A percentile compares a stretch with the other conserved stretches of the same genome.
phyloP scores from a whole-genome alignment of 2,888 invertebrate species.

The Ormia ochracea region DNA sequence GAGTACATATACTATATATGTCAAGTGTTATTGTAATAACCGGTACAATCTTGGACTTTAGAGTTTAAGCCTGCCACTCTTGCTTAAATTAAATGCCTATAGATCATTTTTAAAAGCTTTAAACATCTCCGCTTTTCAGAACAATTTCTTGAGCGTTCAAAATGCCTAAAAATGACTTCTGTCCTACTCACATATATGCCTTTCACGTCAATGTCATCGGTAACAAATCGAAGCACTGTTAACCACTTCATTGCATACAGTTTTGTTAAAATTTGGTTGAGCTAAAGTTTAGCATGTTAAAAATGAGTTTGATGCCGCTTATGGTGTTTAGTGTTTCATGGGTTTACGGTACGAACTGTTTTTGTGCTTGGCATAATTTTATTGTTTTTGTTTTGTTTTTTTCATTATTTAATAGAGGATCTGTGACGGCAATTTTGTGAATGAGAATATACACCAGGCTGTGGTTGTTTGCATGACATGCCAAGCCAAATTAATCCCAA shows the following conservation, averaged over 20 bases:
- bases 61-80: no score
- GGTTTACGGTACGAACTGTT: constrained; percentile 32
- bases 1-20: no score
- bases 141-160: no score
- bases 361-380: constrained; percentile 43
- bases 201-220: not conserved
- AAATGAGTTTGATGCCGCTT: constrained; percentile 58
- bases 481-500: constrained; percentile 66
- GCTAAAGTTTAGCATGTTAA: constrained; percentile 63
- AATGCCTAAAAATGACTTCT: no score
- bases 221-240: constrained; percentile 21
- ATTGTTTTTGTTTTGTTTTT: not conserved
- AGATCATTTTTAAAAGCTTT: no score
- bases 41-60: not conserved
- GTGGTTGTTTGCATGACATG: constrained; percentile 71
- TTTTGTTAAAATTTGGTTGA: constrained; percentile 62
- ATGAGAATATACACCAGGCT: constrained; percentile 48
- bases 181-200: no score
- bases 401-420: constrained; percentile 19
- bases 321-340: constrained; percentile 53
- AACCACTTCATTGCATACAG: constrained; percentile 27
- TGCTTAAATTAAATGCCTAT: no score
- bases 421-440: constrained; percentile 33
- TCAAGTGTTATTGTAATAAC: not conserved
- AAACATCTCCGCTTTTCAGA: no score